Evolutionary conservation across 2,888 invertebrate genomes (phyloP), one percentile per base, ranked within the genome.

Genomic region (Polietes domitor): DNA sequence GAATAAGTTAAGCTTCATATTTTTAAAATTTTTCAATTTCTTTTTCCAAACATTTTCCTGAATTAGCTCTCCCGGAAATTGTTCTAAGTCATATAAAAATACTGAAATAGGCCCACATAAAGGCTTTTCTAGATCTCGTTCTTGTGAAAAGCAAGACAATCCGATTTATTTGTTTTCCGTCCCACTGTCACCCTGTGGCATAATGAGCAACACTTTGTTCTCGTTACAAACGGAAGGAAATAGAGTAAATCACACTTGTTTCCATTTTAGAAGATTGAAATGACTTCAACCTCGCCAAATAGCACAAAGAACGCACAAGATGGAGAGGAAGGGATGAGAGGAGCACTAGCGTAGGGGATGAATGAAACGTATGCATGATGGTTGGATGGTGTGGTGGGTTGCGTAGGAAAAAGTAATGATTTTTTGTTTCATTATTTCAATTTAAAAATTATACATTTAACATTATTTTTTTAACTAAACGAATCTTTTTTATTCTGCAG

Each of bases 391-490:
- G n/a, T n/a, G n/a, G n/a, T n/a, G n/a, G n/a, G n/a, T n/a, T 55
- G n/a, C 55, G 41, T 37, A 65, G 65, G 53, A 19, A 53, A 53
- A 53, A 65, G 32, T 43, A n/a, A 53, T 12, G 65, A 55, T 68
- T 70, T 68, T 53, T 26, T 65, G 32, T 37, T 65, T 82, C 53
- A 50, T 53, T 37, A 53, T 65, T 79, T 79, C 76, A 83, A 79
- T 76, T 83, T 83, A 61, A 83, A 79, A 79, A 79, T 80, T 73
- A 74, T 74, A 19, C 65, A 72, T 82, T 78, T 47, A 78, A 78
- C 43, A 17, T 55, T 65, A 65, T 82, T 79, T 75, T 58, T 83
- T 74, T 63, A 74, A 74, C 61, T 58, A 68, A 83, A 83, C 73
- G 65, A 76, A 65, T 78, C 43, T 10, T 68, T 70, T 41, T 37